Evolutionary conservation across 35 echinoderm and acorn worm species (phyloP).

Genomic region (Apostichopus californicus): DNA sequence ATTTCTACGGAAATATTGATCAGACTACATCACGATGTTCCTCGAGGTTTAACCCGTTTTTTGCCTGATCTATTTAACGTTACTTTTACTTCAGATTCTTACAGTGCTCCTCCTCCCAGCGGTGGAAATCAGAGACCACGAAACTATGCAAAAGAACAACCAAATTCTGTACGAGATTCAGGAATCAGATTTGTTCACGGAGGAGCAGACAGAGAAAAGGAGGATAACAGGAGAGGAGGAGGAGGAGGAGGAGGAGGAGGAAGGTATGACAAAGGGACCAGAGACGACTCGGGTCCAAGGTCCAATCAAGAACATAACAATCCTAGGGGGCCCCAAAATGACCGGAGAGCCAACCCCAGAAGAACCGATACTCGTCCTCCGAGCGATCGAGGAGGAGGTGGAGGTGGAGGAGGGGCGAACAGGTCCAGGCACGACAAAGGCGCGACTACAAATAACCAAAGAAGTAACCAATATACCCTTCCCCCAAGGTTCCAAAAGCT

Average conservation of each 20-base stretch:
- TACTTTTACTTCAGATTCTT: neutral
- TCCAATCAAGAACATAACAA: constrained; percentile 9
- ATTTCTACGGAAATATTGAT: no score
- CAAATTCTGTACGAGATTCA: constrained; percentile 74
- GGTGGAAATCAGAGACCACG: constrained; percentile 10
- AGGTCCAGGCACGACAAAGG: constrained; percentile 20
- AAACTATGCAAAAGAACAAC: constrained; percentile 86
- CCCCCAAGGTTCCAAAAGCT: constrained; percentile 71
- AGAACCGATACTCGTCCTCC: constrained; percentile 17
- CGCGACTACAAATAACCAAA: neutral
- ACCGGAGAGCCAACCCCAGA: constrained; percentile 15
- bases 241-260: constrained; percentile 33
- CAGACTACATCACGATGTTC: no score
- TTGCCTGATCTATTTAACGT: no score
- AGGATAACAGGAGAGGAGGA: constrained; percentile 31
- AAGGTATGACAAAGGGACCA: constrained; percentile 38
- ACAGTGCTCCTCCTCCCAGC: neutral
- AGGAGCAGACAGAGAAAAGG: constrained; percentile 1
- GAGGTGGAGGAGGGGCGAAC: neutral
- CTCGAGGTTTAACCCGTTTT: no score
- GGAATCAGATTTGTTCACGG: constrained; percentile 84
- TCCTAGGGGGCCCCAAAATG: neutral
- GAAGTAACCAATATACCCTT: constrained; percentile 36
- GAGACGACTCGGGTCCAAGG: constrained; percentile 11
- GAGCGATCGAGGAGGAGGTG: neutral